Percentiles rank a stretch among this genome's conserved stretches.
phyloP scores from a whole-genome alignment of 2,888 invertebrate genomes.

The Masnerella sp. region DNA sequence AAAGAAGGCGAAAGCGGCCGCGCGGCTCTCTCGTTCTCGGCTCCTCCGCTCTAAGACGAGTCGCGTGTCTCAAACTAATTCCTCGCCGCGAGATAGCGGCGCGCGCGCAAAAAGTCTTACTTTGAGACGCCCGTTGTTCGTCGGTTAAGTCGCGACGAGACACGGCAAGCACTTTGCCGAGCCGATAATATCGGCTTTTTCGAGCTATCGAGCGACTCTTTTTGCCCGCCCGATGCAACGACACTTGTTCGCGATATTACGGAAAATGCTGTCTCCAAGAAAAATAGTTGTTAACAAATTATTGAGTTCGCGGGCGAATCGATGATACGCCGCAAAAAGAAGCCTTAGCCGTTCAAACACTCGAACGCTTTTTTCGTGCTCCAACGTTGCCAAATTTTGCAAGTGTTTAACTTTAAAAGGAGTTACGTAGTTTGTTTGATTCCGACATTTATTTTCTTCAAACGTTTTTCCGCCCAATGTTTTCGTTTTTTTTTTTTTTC shows the following conservation, averaged over 20 bases:
- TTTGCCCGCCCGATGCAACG: constrained; percentile 32
- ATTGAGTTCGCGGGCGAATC: constrained; percentile 5
- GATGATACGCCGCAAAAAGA: constrained; percentile 4
- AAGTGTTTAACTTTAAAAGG: not conserved
- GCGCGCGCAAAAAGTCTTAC: constrained; percentile 21
- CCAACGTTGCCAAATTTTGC: too few relatives aligned
- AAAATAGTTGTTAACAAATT: constrained; percentile 47
- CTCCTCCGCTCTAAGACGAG: constrained; percentile 12
- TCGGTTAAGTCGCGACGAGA: constrained; percentile 42
- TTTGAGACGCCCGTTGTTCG: constrained; percentile 17
- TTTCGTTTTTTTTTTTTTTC: not conserved
- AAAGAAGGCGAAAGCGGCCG: constrained; percentile 25
- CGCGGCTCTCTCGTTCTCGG: constrained; percentile 14
- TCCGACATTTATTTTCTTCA: too few relatives aligned
- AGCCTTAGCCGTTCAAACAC: too few relatives aligned
- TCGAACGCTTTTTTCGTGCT: too few relatives aligned
- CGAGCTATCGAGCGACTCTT: constrained; percentile 47
- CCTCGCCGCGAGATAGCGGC: not conserved
- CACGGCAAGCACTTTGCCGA: constrained; percentile 42
- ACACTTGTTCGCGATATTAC: constrained; percentile 35
- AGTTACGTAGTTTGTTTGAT: not conserved
- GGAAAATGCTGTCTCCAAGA: constrained; percentile 29
- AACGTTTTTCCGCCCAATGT: not conserved
- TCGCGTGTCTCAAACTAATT: constrained; percentile 33
- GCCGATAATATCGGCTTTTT: constrained; percentile 50